These are phyloP conservation scores for Rhagium mordax DNA, from an alignment of 2,888 invertebrate genomes.

Conservation along the genomic window DNA sequence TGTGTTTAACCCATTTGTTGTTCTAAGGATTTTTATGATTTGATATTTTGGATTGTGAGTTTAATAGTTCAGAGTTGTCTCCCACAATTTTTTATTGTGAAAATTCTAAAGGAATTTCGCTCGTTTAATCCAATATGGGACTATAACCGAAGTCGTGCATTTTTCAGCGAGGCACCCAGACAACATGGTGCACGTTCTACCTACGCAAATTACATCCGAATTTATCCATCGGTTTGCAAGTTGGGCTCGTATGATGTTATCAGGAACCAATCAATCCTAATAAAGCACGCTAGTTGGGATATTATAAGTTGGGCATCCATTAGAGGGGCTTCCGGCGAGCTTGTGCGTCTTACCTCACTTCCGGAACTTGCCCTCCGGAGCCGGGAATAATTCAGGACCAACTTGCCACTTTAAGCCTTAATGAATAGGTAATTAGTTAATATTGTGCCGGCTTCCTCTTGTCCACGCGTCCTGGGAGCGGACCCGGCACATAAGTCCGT, in stretches of 20 bases:
- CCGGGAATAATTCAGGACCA: conserved; percentile 70
- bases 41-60: too few species aligned
- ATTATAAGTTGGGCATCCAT: conserved; percentile 63
- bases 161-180: neutral
- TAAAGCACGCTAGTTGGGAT: conserved; percentile 61
- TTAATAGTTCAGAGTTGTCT: too few species aligned
- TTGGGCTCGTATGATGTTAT: conserved; percentile 16
- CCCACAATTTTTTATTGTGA: too few species aligned
- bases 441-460: conserved; percentile 69
- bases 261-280: conserved; percentile 68
- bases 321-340: conserved; percentile 67
- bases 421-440: conserved; percentile 72
- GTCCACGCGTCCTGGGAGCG: conserved; percentile 63
- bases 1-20: too few species aligned
- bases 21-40: too few species aligned
- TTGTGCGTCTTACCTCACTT: conserved; percentile 69
- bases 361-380: conserved; percentile 68
- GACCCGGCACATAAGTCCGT: conserved; percentile 52
- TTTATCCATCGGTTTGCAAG: conserved; percentile 2
- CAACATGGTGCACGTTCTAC: neutral
- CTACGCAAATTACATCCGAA: conserved; percentile 1
- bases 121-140: neutral
- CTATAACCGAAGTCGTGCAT: neutral
- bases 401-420: conserved; percentile 72
- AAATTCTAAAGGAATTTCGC: too few species aligned